phyloP scores from a whole-genome alignment of 64 coral and sea anemone genomes.

The Pocillopora verrucosa region DNA sequence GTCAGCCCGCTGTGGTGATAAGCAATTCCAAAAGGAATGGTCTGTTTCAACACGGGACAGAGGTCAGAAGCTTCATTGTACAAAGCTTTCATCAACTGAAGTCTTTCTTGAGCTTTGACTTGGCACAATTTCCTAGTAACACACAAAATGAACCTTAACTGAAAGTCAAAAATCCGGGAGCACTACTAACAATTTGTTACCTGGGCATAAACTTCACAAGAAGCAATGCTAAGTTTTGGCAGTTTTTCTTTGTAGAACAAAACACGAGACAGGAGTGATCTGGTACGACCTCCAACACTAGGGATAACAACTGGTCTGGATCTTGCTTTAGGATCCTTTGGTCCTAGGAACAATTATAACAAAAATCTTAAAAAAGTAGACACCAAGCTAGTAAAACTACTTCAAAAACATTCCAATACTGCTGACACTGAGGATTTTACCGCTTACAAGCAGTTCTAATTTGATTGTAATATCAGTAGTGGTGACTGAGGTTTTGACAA shows the following conservation, averaged over 20 bases:
- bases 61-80: constrained; percentile 75
- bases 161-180: background rate
- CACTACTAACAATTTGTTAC: constrained; percentile 19
- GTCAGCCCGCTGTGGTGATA: constrained; percentile 98
- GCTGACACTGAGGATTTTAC: no score
- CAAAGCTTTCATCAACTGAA: constrained; percentile 59
- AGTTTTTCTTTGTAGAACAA: constrained; percentile 91
- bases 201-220: constrained; percentile 65
- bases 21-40: constrained; percentile 82
- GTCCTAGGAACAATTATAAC: constrained; percentile 7
- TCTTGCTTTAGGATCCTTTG: constrained; percentile 49
- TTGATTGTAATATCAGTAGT: no score
- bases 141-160: background rate
- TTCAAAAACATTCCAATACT: no score
- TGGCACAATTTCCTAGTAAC: constrained; percentile 57
- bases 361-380: no score
- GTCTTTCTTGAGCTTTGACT: constrained; percentile 68
- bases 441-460: no score
- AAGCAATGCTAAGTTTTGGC: constrained; percentile 74
- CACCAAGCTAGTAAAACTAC: no score
- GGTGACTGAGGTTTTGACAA: no score
- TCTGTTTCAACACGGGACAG: constrained; percentile 71
- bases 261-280: constrained; percentile 88
- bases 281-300: constrained; percentile 86
- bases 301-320: constrained; percentile 76